Evolutionary conservation across 2,113 vertebrate genomes (phyloP).

Genomic region (Dolichotis patagonum): DNA sequence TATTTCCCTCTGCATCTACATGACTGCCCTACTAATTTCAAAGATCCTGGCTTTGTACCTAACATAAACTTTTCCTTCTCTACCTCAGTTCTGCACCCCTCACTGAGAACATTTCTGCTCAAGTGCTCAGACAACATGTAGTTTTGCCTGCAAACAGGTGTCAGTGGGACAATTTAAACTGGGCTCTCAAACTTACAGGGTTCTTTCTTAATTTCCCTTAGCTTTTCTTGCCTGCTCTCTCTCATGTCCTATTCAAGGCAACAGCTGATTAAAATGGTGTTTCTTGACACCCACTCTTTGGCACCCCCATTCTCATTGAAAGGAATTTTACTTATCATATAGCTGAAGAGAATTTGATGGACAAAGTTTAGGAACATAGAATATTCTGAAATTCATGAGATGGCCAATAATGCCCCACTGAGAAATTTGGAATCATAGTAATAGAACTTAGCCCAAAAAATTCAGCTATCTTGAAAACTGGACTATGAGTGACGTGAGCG

Average conservation of each 20-base stretch:
- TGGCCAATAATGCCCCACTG: not conserved
- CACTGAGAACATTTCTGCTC: not conserved
- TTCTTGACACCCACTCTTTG: not conserved
- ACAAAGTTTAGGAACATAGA: not conserved
- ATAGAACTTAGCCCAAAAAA: not conserved
- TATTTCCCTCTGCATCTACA: not conserved
- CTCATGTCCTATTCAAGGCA: not conserved
- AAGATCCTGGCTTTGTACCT: not conserved
- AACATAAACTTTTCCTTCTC: not conserved
- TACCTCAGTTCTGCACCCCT: not conserved
- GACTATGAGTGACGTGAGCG: not conserved
- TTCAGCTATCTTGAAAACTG: not conserved
- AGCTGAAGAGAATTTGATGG: too few relatives aligned
- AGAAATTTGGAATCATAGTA: not conserved
- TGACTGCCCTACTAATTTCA: not conserved
- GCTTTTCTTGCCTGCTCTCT: not conserved
- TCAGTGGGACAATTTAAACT: not conserved
- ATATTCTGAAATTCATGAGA: not conserved
- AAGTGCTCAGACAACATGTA: not conserved
- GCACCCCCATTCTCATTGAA: accelerated
- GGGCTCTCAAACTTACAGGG: not conserved
- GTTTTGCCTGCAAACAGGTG: not conserved
- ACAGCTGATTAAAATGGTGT: not conserved
- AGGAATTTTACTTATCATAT: not conserved
- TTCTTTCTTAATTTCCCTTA: not conserved